phyloP scores from a whole-genome alignment of 2,888 invertebrate species.

The Eutolmus rufibarbis region DNA sequence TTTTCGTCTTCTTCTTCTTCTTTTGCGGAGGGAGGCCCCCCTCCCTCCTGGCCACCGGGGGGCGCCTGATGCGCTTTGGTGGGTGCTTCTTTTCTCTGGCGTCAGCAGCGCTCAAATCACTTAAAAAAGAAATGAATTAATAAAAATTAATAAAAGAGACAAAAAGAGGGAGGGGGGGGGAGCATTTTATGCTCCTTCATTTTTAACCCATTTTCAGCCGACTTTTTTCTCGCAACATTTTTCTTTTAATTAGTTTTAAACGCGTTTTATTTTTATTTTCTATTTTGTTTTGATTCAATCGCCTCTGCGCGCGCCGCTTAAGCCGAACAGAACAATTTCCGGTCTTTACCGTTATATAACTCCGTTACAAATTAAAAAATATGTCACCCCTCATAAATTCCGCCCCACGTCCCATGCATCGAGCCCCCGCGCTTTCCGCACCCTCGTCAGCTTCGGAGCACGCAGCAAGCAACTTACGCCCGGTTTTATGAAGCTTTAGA shows the following conservation, averaged over 20 bases:
- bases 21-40: background rate
- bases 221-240: background rate
- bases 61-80: background rate
- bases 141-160: background rate
- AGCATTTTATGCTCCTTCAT: background rate
- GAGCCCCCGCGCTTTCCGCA: no score
- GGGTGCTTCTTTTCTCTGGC: background rate
- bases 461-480: no score
- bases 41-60: no score
- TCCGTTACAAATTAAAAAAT: no score
- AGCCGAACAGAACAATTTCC: no score
- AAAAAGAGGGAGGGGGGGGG: no score
- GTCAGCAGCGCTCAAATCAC: background rate
- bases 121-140: background rate
- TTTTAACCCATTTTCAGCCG: background rate
- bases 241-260: background rate
- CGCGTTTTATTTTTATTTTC: background rate
- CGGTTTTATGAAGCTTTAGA: no score
- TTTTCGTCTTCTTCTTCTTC: background rate
- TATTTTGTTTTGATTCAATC: background rate
- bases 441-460: no score
- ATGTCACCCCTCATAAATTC: no score
- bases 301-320: no score
- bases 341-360: no score
- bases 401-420: no score